Percentiles rank a stretch among this genome's conserved stretches.
Evolutionary conservation across 2,113 vertebrate species (phyloP).

Genomic region (Merops nubicus): DNA sequence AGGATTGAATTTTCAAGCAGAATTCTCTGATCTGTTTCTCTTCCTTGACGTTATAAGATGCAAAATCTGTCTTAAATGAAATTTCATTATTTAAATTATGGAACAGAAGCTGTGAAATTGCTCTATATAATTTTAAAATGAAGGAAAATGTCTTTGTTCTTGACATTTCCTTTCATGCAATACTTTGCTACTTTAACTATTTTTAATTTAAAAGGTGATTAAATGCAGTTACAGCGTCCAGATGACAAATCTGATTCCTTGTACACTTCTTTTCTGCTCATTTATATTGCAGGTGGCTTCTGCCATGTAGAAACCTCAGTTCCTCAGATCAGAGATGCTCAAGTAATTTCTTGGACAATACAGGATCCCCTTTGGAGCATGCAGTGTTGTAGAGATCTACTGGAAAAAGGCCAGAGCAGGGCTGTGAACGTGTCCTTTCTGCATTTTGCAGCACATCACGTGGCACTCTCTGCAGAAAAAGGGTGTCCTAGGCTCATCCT

Average conservation of each 20-base stretch:
- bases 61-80: neutral
- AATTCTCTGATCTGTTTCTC: neutral
- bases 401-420: neutral
- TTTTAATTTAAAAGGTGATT: slow-evolving; percentile 1
- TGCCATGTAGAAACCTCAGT: neutral
- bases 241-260: neutral
- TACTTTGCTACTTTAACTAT: neutral
- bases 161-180: neutral
- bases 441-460: neutral
- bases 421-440: neutral
- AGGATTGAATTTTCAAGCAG: neutral
- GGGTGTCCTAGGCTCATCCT: neutral
- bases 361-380: neutral
- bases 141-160: neutral
- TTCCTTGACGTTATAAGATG: neutral
- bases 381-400: neutral
- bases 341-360: neutral
- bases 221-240: neutral
- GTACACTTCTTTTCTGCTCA: neutral
- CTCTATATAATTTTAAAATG: neutral
- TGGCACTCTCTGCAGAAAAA: neutral
- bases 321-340: neutral
- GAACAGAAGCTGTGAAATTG: neutral
- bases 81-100: neutral
- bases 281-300: neutral